Base-by-base conservation (phyloP, 2,113 vertebrate species). In the Lepus timidus region DNA sequence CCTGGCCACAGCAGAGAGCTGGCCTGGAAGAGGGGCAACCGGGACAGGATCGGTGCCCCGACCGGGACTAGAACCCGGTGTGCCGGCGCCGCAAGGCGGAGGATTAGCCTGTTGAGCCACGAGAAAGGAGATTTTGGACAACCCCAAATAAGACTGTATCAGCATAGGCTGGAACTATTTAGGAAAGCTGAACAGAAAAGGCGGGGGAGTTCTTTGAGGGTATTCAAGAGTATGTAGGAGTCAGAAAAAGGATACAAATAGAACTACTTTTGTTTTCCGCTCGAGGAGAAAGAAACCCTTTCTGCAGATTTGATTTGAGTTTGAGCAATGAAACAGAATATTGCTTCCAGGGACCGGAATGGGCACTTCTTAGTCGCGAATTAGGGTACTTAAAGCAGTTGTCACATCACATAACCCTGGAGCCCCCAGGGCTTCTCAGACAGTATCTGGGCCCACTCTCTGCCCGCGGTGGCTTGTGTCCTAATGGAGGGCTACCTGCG, bases 291-390 rank as follows among this genome's bases (percentile, higher is more conserved):
- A 93, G 51, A 55, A 84, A 58, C 7, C 14, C 8, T n/a, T 88
- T 88, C 65, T 73, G 51, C 73, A 95, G 51, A 92, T 92, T 62
- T 90, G 31, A 88, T 87, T 62, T 90, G 64, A 75, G 71, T 88
- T 88, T 92, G 33, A 86, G 70, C 80, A 92, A 67, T 92, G 90
- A 95, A 96, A 92, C 44, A 64, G 75, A 92, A 93, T 90, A 93
- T 87, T 86, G 58, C 88, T 96, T 93, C 64, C 74, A 95, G 85
- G 67, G 29, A 84, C 64, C 29, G 23, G 79, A 78, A 64, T n/a
- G 51, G 61, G 73, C 62, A 85, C 4, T 90, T 36, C 31, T 83
- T 25, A 58, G 39, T 61, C 62, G 70, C n/a, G 23, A 52, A 27
- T 74, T 70, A 82, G 31, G 49, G 39, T 58, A 74, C 79, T 55